Evolutionary conservation across 2,113 vertebrate species (phyloP), one percentile per base, ranked within the genome.

Genomic region (Alces alces): DNA sequence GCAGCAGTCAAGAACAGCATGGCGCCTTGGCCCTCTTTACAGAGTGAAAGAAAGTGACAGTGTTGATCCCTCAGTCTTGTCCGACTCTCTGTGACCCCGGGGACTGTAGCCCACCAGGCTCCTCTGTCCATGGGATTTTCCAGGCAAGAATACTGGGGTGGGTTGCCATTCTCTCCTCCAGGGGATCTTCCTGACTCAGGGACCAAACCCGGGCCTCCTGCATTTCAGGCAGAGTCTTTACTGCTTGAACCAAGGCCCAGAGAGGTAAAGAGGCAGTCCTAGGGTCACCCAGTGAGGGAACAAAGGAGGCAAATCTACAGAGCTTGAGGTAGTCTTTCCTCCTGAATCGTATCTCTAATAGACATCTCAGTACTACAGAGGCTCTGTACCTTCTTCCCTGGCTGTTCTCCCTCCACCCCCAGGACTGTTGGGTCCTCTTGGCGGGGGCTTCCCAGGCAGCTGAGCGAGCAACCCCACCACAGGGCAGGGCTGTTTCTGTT

Each of bases 1-100:
- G 3, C 39, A 21, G 15, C 5, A 2, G 2, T 57, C 6, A 14
- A 21, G 33, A 50, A 19, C 2, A 36, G 27, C 36, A 25, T 5
- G 33, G 21, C 3, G 2, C 55, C 60, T n/a, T 11, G 14, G 50
- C 43, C 13, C 25, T 76, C 86, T 57, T 54, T 58, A n/a, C 52
- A 55, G 70, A 27, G 39, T 76, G 36, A 39, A 43, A 76, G 36
- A 76, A 43, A 43, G 36, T 1, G 21, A 13, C 11, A 15, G 23
- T 27, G 39, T 76, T 25, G 23, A 23, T 43, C 70, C 36, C 39
- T 76, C 70, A 43, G 70, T 27, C 12, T 0, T 76, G 23, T 76
- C 70, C 1, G 0, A 43, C 23, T 43, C 23, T 25, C 36, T 43
- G 11, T 15, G 39, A 27, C 70, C 36, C 36, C 12, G 5, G 27